Conservation (phyloP, 2,888 invertebrate species). For the Acrocyrtus sp. region DNA sequence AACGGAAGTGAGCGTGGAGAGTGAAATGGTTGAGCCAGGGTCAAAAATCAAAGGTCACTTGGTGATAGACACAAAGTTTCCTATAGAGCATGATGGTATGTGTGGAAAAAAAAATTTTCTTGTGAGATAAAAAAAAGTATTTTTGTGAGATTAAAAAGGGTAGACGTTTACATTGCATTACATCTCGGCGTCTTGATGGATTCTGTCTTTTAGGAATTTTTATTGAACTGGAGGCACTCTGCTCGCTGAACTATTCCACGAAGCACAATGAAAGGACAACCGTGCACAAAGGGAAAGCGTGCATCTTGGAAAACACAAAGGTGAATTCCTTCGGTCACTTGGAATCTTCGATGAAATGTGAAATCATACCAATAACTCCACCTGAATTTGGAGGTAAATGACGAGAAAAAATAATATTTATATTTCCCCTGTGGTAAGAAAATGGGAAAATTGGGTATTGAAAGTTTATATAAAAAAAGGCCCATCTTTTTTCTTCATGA, state of each 20-base stretch:
- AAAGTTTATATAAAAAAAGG: too few species aligned
- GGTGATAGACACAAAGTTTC: constrained; percentile 44
- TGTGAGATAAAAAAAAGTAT: background rate
- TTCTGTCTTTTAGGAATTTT: constrained; percentile 33
- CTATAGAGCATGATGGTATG: constrained; percentile 49
- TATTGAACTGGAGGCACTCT: constrained; percentile 39
- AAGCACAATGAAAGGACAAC: constrained; percentile 40
- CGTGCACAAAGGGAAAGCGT: constrained; percentile 38
- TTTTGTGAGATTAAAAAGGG: background rate
- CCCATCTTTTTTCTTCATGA: background rate
- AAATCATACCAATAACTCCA: constrained; percentile 40
- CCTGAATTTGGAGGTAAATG: constrained; percentile 48
- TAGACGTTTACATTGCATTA: too few species aligned
- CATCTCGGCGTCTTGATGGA: too few species aligned
- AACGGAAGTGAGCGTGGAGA: constrained; percentile 26
- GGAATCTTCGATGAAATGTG: constrained; percentile 41
- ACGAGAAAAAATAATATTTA: too few species aligned
- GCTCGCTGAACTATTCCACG: constrained; percentile 27
- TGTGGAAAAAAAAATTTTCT: background rate
- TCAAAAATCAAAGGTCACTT: constrained; percentile 37
- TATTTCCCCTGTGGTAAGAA: too few species aligned
- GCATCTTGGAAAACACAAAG: constrained; percentile 41
- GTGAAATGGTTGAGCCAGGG: constrained; percentile 35
- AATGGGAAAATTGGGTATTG: too few species aligned
- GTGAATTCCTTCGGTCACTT: constrained; percentile 43